Base-by-base conservation (phyloP, 2,797 vertebrate species). In the Protonibea diacanthus region DNA sequence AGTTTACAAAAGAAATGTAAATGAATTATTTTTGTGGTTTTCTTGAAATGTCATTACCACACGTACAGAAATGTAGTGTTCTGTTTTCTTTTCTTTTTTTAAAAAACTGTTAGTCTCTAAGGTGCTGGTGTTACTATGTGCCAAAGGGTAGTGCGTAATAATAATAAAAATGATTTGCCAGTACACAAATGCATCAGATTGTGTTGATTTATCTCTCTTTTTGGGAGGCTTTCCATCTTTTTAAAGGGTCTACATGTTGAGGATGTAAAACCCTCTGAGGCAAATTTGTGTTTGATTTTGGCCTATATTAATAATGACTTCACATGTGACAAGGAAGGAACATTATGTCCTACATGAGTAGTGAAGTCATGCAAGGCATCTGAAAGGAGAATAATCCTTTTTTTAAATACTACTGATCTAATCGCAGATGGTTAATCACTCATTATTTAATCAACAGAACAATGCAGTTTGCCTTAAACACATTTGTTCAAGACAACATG, bases 121-220 rank as follows among this genome's bases (percentile, higher is more conserved):
- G 49, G 69, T 86, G 73, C 68, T 84, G 78, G 47, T 72, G 64
- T 85, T 51, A 61, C 53, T 48, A 25, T 79, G 75, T 91, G 87
- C 83, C 81, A 86, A 88, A 83, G 40, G 60, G 4, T 74, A 51
- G 72, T 77, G 21, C 55, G 47, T 71, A 58, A 59, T 67, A 58
- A 59, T 67, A 86, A 77, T 86, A 64, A 91, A 85, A 78, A 40
- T 11, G 0, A 60, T 71, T 80, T 80, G 70, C 45, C 27, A 66
- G 52, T 75, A 58, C 20, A 63, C 10, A 18, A 49, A 42, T 0
- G 27, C 44, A 59, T 74, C n/a, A 27, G 17, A 68, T 52, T 61
- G 51, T 63, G 15, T 63, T 25, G 3, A 44, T 80, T 68, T 76
- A 1, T 81, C 10, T 72, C 27, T 21, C n/a, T 2, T 2, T 20